Base-by-base conservation (phyloP, 2,797 vertebrate species). In the Squalus acanthias region DNA sequence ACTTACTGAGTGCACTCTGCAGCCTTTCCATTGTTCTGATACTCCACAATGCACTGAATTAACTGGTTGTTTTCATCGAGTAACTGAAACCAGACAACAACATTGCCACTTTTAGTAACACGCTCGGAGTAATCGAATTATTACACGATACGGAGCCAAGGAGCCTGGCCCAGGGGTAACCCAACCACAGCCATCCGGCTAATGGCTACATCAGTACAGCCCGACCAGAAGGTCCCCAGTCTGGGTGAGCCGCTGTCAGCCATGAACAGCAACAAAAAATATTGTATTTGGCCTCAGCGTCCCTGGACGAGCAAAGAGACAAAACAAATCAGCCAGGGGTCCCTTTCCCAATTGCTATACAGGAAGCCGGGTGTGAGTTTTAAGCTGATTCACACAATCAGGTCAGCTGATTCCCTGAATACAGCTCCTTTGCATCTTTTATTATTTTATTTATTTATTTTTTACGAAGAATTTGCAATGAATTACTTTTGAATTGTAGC, bases 41-140 rank as follows among this genome's bases (percentile, higher is more conserved):
- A 99, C 93, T 99, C 99, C 15, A 98, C 97, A 96, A 99, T 99
- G 96, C 99, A 99, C 96, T 98, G 97, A 65, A 99, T 98, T 79
- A 99, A 97, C 97, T 99, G 99, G 96, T 99, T 99, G 96, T 99
- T 99, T 97, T 99, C 99, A 96, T 99, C 99, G 96, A 99, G 98
- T 85, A 99, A 96, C 99, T 99, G 96, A 7, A 97, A 82, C 0
- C 97, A 79, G 96, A 3, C 22, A 95, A 3, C 22, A 95, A 76
- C 17, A 93, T 39, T 39, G 63, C 7, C 63, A 93, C 63, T 12
- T 91, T 91, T 46, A 93, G 33, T 29, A 12, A 93, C n/a, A 69
- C 6, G 2, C 8, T 60, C 53, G 60, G 10, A 60, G 26, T n/a
- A 29, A 60, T 89, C 53, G 3, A 33, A 33, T 63, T 33, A 33